These are phyloP conservation scores for Dicranocentrus wangi DNA, from an alignment of 2,888 invertebrate species.

Conservation along the genomic window DNA sequence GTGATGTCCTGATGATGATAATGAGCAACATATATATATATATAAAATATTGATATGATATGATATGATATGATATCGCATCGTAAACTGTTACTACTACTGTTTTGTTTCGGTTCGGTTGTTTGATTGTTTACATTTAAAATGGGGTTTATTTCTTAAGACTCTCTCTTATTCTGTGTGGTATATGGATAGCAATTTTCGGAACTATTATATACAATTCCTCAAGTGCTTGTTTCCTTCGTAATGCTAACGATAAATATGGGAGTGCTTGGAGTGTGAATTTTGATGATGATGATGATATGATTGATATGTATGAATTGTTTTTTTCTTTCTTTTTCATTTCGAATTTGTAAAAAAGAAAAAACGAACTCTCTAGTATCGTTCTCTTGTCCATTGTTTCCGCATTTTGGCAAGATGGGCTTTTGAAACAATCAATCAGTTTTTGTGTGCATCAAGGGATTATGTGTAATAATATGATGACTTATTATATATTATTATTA, in stretches of 20 bases:
- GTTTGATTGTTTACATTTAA: too few species aligned
- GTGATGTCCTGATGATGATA: too few species aligned
- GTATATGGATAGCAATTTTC: background rate
- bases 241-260: background rate
- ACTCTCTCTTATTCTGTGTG: too few species aligned
- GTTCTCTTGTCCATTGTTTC: background rate
- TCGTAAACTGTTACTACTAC: too few species aligned
- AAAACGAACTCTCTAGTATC: background rate
- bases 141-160: too few species aligned
- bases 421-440: background rate
- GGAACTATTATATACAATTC: background rate
- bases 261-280: background rate
- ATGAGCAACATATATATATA: too few species aligned
- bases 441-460: background rate
- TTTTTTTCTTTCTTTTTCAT: background rate
- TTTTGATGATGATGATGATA: too few species aligned
- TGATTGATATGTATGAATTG: background rate
- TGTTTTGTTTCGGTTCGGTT: too few species aligned
- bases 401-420: background rate
- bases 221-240: constrained; percentile 31
- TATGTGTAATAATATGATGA: constrained; percentile 24
- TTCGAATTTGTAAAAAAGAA: background rate
- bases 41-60: too few species aligned
- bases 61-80: too few species aligned
- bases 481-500: too few species aligned